phyloP scores from a whole-genome alignment of 2,888 invertebrate genomes.

The Phania funesta region DNA sequence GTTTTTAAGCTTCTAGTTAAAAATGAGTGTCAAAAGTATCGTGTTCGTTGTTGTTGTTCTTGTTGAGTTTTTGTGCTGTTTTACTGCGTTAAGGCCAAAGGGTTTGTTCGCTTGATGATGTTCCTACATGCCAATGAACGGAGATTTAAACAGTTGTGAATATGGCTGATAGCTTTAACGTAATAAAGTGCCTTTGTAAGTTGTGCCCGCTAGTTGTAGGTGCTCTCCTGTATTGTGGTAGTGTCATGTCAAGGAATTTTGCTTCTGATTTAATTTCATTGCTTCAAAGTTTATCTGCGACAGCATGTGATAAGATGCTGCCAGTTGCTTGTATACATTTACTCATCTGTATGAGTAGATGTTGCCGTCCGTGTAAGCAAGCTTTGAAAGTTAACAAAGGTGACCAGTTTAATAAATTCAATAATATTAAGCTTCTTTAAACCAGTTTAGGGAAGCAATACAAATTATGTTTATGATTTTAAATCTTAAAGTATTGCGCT shows the following conservation, averaged over 20 bases:
- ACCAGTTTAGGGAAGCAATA: too few species aligned
- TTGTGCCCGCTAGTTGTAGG: slow-evolving; percentile 21
- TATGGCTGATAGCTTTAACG: neutral
- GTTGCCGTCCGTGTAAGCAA: slow-evolving; percentile 17
- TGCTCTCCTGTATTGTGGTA: slow-evolving; percentile 40
- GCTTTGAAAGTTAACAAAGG: neutral
- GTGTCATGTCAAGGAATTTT: slow-evolving; percentile 62
- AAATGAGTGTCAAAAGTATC: slow-evolving; percentile 37
- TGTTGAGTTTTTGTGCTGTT: slow-evolving; percentile 1
- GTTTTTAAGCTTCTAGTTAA: slow-evolving; percentile 52
- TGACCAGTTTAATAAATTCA: slow-evolving; percentile 3
- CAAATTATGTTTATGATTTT: too few species aligned
- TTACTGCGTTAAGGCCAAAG: slow-evolving; percentile 27
- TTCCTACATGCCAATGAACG: neutral
- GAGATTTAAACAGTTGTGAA: neutral
- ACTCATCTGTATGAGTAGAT: slow-evolving; percentile 1
- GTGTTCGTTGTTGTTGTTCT: neutral
- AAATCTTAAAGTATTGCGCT: too few species aligned
- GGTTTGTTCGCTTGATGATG: neutral
- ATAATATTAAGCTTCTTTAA: too few species aligned
- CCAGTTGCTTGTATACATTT: slow-evolving; percentile 15
- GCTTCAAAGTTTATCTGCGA: slow-evolving; percentile 51
- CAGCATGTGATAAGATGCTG: slow-evolving; percentile 55
- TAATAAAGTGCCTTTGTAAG: slow-evolving; percentile 35
- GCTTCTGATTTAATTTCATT: slow-evolving; percentile 59